Percentiles rank a stretch among this genome's conserved stretches.
Conservation (phyloP, 2,113 vertebrate genomes). For the Dasyurus viverrinus region DNA sequence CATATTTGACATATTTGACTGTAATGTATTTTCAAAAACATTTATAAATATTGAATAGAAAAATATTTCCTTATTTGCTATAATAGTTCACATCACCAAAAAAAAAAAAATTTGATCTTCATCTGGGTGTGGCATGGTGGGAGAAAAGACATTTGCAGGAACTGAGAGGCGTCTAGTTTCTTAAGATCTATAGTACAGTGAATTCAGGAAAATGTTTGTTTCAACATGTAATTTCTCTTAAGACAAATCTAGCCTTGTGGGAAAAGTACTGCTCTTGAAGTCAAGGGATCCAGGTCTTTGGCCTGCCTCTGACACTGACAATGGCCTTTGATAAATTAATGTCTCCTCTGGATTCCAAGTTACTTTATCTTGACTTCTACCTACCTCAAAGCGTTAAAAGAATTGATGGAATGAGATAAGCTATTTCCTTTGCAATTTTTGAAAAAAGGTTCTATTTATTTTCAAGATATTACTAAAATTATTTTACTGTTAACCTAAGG, state of each 20-base stretch:
- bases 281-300: neutral
- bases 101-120: neutral
- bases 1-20: conserved; percentile 81
- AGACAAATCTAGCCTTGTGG: neutral
- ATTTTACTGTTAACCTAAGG: neutral
- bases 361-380: neutral
- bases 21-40: conserved; percentile 81
- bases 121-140: conserved; percentile 1
- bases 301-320: neutral
- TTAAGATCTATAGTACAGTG: neutral
- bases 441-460: conserved; percentile 41
- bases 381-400: neutral
- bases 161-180: neutral
- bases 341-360: neutral
- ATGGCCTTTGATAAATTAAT: neutral
- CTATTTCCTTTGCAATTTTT: neutral
- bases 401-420: conserved; percentile 28
- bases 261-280: neutral
- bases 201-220: conserved; percentile 20
- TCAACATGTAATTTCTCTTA: neutral
- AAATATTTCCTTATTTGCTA: conserved; percentile 74
- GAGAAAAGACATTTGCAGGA: conserved; percentile 18
- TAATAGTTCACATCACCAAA: conserved; percentile 68
- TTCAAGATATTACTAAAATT: conserved; percentile 49
- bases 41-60: conserved; percentile 80